Base-by-base conservation (phyloP, 2,888 invertebrate genomes). In the Pristionchus maxplancki region DNA sequence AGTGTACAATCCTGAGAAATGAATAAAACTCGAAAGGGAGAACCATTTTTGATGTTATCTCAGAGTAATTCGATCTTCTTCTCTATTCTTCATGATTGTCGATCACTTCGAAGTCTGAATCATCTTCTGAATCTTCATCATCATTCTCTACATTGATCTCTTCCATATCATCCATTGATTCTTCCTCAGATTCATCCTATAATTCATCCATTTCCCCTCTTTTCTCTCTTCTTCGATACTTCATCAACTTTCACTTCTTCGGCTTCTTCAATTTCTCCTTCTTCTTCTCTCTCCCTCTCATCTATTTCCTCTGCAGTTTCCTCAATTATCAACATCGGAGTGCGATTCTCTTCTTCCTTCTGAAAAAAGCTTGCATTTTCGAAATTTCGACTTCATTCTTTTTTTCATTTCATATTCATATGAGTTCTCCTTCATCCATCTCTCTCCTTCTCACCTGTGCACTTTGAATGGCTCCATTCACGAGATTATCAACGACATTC, bases 311-410 rank as follows among this genome's bases (percentile, higher is more conserved):
- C 88, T 34, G 88, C 88, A 3, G 88, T 88, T 24, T 88, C 88
- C 31, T 88, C 88, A 17, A 88, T 88, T 31, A 88, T 88, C 20
- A 88, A 17, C 88, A 78, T 81, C 28, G 88, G 88, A 53, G 88
- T 44, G 9, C 62, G 78, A 37, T 53, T 53, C 62, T 31, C 40
- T 34, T 88, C 88, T 31, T 88, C 58, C 20, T 88, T 64, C 78
- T 88, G n/a, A 53, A 88, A 28, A 1, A 6, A 48, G 8, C 48
- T 34, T 13, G 11, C 53, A 53, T 8, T 53, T 20, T 2, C n/a
- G n/a, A n/a, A n/a, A n/a, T n/a, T n/a, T n/a, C n/a, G 17, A 53
- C 6, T 20, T 31, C 9, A n/a, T 44, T 64, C 5, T 24, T 64
- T 28, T 17, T 58, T 28, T n/a, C n/a, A n/a, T n/a, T n/a, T n/a